These are phyloP conservation scores for Vultur gryphus DNA, from an alignment of 2,797 vertebrate genomes.

Conservation along the genomic window DNA sequence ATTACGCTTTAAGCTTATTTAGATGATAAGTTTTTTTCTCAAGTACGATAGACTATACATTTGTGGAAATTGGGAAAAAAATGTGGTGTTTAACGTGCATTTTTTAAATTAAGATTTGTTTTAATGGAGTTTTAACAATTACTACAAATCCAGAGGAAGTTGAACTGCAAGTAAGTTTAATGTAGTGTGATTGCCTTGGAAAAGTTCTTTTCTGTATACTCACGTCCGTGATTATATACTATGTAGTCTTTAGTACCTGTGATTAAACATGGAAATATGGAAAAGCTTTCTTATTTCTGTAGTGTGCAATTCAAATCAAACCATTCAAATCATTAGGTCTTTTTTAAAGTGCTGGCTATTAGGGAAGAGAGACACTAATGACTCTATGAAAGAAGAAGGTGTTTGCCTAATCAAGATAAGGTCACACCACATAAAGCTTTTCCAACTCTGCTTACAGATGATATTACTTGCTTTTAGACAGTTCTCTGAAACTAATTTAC, in stretches of 20 bases:
- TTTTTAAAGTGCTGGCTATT: background rate
- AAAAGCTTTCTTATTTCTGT: background rate
- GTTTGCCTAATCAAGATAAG: background rate
- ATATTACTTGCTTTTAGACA: background rate
- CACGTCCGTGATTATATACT: fast-evolving
- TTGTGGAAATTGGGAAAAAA: background rate
- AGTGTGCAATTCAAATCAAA: background rate
- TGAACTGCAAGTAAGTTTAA: background rate
- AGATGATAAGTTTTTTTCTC: background rate
- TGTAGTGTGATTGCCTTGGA: background rate
- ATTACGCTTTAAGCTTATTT: background rate
- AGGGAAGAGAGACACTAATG: background rate
- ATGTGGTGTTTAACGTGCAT: fast-evolving
- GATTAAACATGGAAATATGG: background rate
- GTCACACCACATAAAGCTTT: background rate
- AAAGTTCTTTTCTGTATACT: background rate
- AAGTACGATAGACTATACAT: background rate
- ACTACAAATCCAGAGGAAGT: background rate
- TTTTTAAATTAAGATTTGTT: background rate
- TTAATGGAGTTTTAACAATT: background rate
- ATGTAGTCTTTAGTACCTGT: background rate
- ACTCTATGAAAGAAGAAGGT: background rate
- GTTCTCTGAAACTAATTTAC: background rate
- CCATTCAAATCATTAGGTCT: background rate
- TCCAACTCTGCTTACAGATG: background rate